Evolutionary conservation across 2,888 invertebrate species (phyloP), one percentile per base, ranked within the genome.

Genomic region (Cremastinae sp.): DNA sequence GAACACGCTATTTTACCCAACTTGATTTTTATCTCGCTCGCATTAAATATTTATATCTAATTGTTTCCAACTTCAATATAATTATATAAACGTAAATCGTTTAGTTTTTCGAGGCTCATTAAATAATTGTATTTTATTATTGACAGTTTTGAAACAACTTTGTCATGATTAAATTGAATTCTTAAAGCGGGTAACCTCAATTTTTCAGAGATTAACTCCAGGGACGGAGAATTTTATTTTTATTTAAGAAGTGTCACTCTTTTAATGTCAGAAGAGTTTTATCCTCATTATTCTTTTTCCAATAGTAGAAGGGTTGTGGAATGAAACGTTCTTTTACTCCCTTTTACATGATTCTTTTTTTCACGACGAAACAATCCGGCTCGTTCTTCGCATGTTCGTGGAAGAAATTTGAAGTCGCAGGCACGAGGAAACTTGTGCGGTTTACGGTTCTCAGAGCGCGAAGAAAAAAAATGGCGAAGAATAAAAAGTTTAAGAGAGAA

Each of bases 381-480:
- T 38, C n/a, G 28, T 22, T 20, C 34, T 68, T 14, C 61, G n/a
- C 14, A 14, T 38, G 38, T 54, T 47, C 49, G 45, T 43, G 53
- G 20, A 38, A 51, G 4, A 51, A 16, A 65, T 51, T 43, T 10
- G 16, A 43, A 16, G 41, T 22, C 53, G 3, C 47, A 58, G 8
- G 10, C 14, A 22, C 16, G 5, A 28, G n/a, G 10, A 49, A 47
- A 4, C 36, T 47, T 64, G 12, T n/a, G 28, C 53, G 47, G 16
- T 72, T 69, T 65, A 62, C 66, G 54, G 54, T 47, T 45, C 69
- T 68, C 64, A 38, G 49, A 36, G 45, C 49, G 28, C 45, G 28
- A 66, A 18, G 18, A 10, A 7, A 62, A 38, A 59, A 58, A 59
- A 43, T 28, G 14, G 18, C 34, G 22, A 56, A 18, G 51, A 53